Evolutionary conservation across 2,113 vertebrate genomes (phyloP), one percentile per base, ranked within the genome.

Genomic region (Rhinogobius similis): DNA sequence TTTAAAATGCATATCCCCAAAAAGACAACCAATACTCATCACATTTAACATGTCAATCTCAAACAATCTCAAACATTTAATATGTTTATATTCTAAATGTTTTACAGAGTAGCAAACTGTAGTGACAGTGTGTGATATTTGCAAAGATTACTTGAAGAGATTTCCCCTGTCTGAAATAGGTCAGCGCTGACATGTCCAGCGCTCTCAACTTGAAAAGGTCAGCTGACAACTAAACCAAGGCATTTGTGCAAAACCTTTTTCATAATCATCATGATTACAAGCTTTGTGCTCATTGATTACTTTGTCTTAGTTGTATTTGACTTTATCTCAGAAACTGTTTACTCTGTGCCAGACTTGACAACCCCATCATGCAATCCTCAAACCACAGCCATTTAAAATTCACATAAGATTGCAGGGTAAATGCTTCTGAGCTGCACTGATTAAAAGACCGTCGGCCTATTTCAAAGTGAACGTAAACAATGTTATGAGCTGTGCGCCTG

Each of bases 381-480:
- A 86, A 90, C 86, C 87, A 81, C 88, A 87, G 82, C 82, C 1
- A 62, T 62, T 68, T 67, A 86, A 87, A 90, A 89, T 81, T 81
- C 83, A 76, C 82, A 84, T 70, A 82, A 86, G 82, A 91, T 88
- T 86, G 87, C 82, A 87, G 85, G 82, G 86, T 72, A 79, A 83
- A 84, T 85, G 82, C 84, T 79, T 87, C 81, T 85, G 68, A 84
- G 77, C 73, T 64, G 20, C 23, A 10, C 83, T 91, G 85, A 92
- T 91, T 91, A 90, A 91, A 90, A 90, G 87, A 80, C 79, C 73
- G 78, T 61, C 82, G 76, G 50, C 69, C 65, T 24, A 24, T 89
- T 91, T 92, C 85, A 90, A 88, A 90, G 87, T 43, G 65, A 83
- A 48, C 62, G 21, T 84, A 87, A 86, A 86, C 86, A 84, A 81